phyloP scores from a whole-genome alignment of 2,113 vertebrate genomes.

The Odocoileus hemionus region DNA sequence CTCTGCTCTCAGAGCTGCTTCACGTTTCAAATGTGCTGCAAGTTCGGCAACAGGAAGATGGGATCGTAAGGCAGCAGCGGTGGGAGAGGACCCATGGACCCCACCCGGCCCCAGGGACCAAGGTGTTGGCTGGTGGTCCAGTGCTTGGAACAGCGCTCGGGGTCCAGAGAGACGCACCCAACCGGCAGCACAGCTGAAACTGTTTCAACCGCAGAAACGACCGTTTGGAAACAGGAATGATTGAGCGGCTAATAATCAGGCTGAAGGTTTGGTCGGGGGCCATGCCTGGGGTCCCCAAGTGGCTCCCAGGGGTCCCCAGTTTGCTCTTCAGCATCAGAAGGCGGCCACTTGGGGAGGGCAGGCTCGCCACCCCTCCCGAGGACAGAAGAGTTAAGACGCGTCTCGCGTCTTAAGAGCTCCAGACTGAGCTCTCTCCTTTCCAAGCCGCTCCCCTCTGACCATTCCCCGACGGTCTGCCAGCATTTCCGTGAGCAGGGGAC shows the following conservation, averaged over 20 bases:
- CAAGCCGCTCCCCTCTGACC: rapidly evolving
- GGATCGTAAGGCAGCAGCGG: rapidly evolving
- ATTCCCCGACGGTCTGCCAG: rapidly evolving
- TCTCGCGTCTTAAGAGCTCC: no score
- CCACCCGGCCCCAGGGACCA: rapidly evolving
- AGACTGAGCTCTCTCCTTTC: background rate
- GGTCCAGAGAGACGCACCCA: rapidly evolving
- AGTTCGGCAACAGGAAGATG: background rate
- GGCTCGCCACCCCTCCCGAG: background rate
- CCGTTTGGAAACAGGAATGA: background rate
- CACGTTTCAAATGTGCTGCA: rapidly evolving
- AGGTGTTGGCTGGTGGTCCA: background rate
- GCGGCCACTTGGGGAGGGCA: background rate
- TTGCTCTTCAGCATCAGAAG: background rate
- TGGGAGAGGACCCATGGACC: background rate
- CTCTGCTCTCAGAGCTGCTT: background rate
- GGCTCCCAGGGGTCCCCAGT: background rate
- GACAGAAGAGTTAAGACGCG: rapidly evolving
- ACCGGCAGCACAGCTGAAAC: background rate
- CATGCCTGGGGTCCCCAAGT: rapidly evolving
- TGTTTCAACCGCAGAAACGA: rapidly evolving
- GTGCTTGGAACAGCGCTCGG: rapidly evolving
- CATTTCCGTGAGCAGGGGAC: rapidly evolving
- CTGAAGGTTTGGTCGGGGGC: background rate
- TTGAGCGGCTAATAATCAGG: rapidly evolving